These are phyloP conservation scores for Dendrocopos noguchii DNA, from an alignment of 2,113 vertebrate species.

Conservation along the genomic window DNA sequence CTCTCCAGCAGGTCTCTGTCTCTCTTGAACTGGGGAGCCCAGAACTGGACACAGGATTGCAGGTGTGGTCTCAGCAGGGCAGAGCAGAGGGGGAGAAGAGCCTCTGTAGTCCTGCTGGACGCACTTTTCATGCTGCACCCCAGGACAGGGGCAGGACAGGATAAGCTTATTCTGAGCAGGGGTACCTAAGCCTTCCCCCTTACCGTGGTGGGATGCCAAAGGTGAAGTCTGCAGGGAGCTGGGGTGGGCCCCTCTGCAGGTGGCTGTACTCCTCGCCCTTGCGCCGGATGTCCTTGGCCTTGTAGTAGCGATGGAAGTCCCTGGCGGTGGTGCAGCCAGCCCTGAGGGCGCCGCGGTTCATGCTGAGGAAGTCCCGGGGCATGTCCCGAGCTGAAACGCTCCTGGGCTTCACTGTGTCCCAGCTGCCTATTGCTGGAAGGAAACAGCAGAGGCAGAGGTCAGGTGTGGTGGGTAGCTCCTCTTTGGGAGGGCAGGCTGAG, in stretches of 20 bases:
- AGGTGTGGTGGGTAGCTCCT: rapidly evolving
- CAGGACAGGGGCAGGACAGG: background rate
- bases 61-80: too few species aligned
- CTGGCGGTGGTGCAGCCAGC: constrained; percentile 79
- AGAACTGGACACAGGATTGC: too few species aligned
- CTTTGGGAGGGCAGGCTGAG: background rate
- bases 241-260: background rate
- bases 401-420: constrained; percentile 67
- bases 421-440: constrained; percentile 82
- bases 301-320: constrained; percentile 81
- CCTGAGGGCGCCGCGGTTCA: constrained; percentile 80
- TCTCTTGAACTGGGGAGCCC: too few species aligned
- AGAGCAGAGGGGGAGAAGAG: too few species aligned
- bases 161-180: background rate
- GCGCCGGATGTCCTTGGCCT: constrained; percentile 65
- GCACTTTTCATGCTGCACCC: too few species aligned
- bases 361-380: constrained; percentile 78
- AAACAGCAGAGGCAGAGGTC: background rate
- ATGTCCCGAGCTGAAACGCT: background rate
- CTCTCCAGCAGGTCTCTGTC: too few species aligned
- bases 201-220: constrained; percentile 80
- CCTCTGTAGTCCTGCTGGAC: too few species aligned
- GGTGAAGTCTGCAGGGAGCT: constrained; percentile 60
- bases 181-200: background rate
- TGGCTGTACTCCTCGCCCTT: background rate